Conservation (phyloP, 1,140 invertebrate species). For the Onthophagus taurus region DNA sequence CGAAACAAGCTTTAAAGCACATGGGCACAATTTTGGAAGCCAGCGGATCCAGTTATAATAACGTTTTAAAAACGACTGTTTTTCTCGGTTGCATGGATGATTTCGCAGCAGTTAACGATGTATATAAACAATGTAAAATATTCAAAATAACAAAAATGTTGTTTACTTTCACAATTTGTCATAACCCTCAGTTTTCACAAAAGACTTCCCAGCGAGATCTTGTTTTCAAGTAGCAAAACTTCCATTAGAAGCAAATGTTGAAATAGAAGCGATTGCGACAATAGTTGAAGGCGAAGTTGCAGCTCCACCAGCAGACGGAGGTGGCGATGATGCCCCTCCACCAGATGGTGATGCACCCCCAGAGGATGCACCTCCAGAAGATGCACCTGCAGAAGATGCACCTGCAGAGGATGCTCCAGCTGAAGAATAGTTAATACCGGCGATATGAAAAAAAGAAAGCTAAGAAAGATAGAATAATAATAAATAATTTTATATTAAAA, state of each 20-base stretch:
- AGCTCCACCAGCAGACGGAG: too few relatives aligned
- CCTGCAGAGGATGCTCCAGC: too few relatives aligned
- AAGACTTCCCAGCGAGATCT: conserved; percentile 65
- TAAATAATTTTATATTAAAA: too few relatives aligned
- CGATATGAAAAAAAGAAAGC: too few relatives aligned
- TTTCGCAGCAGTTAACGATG: conserved; percentile 70
- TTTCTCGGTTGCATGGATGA: conserved; percentile 73
- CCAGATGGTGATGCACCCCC: too few relatives aligned
- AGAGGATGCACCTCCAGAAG: too few relatives aligned
- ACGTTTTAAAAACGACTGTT: conserved; percentile 79
- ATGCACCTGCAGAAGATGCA: too few relatives aligned
- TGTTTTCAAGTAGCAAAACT: conserved; percentile 68
- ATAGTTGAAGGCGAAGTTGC: conserved; percentile 46
- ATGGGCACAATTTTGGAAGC: conserved; percentile 64
- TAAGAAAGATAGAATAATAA: too few relatives aligned
- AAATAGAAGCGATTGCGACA: conserved; percentile 75
- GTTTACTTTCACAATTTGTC: conserved; percentile 16
- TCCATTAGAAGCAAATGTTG: conserved; percentile 62
- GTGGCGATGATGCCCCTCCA: too few relatives aligned
- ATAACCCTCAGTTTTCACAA: conserved; percentile 55
- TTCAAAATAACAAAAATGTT: background rate
- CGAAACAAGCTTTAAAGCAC: conserved; percentile 67
- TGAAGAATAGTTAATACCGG: too few relatives aligned
- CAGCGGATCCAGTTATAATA: conserved; percentile 58
- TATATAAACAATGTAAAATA: conserved; percentile 77